Evolutionary conservation across 2,797 vertebrate species (phyloP), one percentile per base, ranked within the genome.

Genomic region (Myotis vivesi): DNA sequence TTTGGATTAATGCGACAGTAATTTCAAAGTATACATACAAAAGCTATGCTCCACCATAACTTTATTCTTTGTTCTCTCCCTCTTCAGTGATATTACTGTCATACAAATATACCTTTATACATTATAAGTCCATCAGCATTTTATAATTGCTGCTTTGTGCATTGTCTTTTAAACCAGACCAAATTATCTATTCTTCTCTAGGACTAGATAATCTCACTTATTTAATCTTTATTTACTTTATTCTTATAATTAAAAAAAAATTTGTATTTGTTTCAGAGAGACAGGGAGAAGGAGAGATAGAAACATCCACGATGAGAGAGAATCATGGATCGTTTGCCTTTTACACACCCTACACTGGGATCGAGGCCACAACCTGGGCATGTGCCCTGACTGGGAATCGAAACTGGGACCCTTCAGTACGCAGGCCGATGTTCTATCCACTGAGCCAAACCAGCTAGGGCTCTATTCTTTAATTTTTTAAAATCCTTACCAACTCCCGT

Each of bases 1-100:
- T 73, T 89, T 94, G 49, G 62, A 87, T 95, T 88, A 94, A 66
- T 53, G 72, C 3, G 62, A 93, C 57, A 6, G 64, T 89, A 88
- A 93, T 87, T 92, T 46, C 49, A 77, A 81, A 1, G 55, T 46
- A 46, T 46, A 36, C 8, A 71, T 15, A 80, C 0, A 69, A 36
- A 16, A 87, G 69, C 22, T 51, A 17, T 83, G 57, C 8, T 69
- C 22, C 80, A 59, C 36, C 20, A 86, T 0, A 76, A 17, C 41
- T 91, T 33, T 59, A 71, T 62, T 59, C 57, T 59, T 59, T 59
- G 25, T 66, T 92, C 19, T 41, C 69, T 66, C 22, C 12, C 25
- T 71, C 23, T 25, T 86, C 75, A 82, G 15, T 64, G 73, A 30
- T 82, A 85, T 86, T 81, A 81, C 13, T 64, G 20, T 51, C 69